These are phyloP conservation scores for Trichopria drosophilae DNA, from an alignment of 2,888 invertebrate species.

Conservation along the genomic window DNA sequence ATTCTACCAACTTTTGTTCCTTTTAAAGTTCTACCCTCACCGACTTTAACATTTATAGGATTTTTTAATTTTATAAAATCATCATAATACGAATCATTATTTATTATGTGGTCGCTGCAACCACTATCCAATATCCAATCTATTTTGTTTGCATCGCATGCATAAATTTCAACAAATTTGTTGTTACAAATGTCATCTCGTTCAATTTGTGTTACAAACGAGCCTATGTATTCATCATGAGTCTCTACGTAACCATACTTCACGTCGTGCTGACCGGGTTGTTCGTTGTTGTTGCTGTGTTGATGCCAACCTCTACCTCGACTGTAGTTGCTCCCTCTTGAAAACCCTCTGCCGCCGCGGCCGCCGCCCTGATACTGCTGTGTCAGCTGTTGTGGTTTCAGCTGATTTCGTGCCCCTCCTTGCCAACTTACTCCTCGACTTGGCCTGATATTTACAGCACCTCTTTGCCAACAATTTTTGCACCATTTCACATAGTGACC, in stretches of 20 bases:
- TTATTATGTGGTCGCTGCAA: not conserved
- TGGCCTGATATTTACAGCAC: not conserved
- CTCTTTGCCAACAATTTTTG: not conserved
- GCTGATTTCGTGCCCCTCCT: not conserved
- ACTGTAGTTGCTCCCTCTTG: not conserved
- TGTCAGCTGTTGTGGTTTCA: not conserved
- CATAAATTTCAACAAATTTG: constrained; percentile 1
- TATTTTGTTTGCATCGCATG: not conserved
- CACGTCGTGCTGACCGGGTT: not conserved
- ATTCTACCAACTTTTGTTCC: constrained; percentile 4
- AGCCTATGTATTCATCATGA: not conserved
- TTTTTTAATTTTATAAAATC: constrained; percentile 2
- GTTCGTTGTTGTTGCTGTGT: not conserved
- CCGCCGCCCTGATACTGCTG: not conserved
- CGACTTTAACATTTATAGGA: constrained; percentile 4
- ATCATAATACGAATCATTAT: constrained; percentile 4
- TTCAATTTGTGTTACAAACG: not conserved
- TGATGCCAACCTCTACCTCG: not conserved
- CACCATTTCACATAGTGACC: constrained; percentile 16
- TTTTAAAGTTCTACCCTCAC: not conserved
- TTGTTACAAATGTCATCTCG: not conserved
- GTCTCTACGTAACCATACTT: not conserved
- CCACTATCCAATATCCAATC: too few relatives aligned
- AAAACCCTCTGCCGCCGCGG: not conserved
- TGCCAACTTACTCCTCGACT: not conserved